These are phyloP conservation scores for Presbytis comata DNA, from an alignment of 2,797 vertebrate genomes.

Conservation along the genomic window DNA sequence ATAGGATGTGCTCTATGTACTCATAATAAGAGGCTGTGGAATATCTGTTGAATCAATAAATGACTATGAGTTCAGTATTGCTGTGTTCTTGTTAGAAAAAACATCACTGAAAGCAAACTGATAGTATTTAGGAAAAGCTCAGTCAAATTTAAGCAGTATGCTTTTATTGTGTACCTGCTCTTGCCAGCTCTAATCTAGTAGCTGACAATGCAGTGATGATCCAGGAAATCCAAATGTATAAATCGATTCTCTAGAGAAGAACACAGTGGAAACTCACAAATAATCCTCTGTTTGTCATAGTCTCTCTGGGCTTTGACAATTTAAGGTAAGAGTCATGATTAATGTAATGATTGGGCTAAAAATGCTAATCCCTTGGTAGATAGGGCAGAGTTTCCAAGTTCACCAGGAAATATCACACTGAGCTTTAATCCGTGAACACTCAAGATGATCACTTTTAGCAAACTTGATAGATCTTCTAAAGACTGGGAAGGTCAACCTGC, in stretches of 20 bases:
- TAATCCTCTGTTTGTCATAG: not conserved
- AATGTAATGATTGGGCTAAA: not conserved
- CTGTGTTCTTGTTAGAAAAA: not conserved
- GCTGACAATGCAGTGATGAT: not conserved
- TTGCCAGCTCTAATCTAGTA: not conserved
- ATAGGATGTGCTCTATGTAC: not conserved
- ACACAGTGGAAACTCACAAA: not conserved
- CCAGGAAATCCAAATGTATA: not conserved
- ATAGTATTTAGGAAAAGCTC: not conserved
- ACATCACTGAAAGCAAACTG: not conserved
- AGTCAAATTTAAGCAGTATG: not conserved
- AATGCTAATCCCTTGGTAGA: not conserved
- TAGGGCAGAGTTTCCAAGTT: not conserved
- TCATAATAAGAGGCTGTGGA: not conserved
- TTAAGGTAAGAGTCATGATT: not conserved
- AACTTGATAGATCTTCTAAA: not conserved
- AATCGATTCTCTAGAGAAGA: not conserved
- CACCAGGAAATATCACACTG: not conserved
- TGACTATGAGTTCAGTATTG: not conserved
- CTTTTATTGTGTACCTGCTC: not conserved
- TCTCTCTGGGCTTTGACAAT: not conserved
- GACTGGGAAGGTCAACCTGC: not conserved
- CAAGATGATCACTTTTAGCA: not conserved
- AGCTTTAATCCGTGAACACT: not conserved
- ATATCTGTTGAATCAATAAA: not conserved